Conservation (phyloP, 1,140 invertebrate genomes). For the Aphidius ervi region DNA sequence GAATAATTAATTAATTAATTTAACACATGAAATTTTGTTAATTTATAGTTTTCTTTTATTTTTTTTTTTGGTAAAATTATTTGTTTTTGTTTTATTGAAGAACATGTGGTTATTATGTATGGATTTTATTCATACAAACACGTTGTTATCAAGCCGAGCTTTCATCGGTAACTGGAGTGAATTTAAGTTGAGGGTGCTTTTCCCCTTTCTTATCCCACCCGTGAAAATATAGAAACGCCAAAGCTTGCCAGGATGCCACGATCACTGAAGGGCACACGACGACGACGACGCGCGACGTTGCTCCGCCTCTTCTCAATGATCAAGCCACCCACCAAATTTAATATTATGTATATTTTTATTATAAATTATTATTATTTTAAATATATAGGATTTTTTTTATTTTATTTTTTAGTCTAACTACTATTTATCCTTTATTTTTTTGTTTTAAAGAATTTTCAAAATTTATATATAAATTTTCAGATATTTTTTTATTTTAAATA, state of each 20-base stretch:
- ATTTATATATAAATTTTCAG: no score
- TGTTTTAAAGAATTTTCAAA: no score
- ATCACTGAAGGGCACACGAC: constrained; percentile 18
- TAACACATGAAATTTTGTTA: neutral
- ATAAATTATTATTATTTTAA: neutral
- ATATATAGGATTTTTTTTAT: neutral
- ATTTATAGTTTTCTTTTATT: constrained; percentile 9
- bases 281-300: constrained; percentile 41
- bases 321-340: constrained; percentile 27
- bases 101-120: no score
- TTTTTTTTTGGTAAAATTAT: neutral
- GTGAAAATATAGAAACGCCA: no score
- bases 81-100: no score
- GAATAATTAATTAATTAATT: no score
- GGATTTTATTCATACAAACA: no score
- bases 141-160: constrained; percentile 32
- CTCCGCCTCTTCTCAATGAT: constrained; percentile 41
- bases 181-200: constrained; percentile 20
- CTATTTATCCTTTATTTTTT: neutral
- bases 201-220: no score
- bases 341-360: no score
- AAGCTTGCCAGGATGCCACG: no score
- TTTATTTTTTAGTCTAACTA: neutral
- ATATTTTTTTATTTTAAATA: no score
- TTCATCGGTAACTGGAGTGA: constrained; percentile 40